Percentiles rank a stretch among this genome's conserved stretches.
Conservation (phyloP, 1,140 invertebrate genomes). For the Orchestia grillus region DNA sequence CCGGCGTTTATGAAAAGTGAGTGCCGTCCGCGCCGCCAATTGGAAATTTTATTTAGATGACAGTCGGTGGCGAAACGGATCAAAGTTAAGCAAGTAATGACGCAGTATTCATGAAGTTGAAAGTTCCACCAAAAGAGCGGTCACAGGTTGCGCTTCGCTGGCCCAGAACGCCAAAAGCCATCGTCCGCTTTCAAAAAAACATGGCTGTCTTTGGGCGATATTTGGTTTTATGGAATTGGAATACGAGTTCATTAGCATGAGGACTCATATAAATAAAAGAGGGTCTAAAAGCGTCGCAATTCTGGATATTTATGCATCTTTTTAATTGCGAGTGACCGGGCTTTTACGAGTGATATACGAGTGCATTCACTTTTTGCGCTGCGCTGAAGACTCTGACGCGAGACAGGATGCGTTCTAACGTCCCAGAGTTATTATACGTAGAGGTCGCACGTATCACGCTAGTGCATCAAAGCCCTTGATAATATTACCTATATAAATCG, state of each 20-base stretch:
- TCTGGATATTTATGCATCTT: not conserved
- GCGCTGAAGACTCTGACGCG: not conserved
- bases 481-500: too few relatives aligned
- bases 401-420: not conserved
- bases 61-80: not conserved
- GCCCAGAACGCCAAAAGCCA: not conserved
- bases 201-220: not conserved
- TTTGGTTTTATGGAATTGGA: not conserved
- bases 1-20: constrained; percentile 7
- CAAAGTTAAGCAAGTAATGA: not conserved
- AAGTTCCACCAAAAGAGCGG: not conserved
- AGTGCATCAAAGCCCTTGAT: too few relatives aligned
- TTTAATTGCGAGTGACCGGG: not conserved
- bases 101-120: not conserved
- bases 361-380: not conserved
- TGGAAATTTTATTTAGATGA: constrained; percentile 1
- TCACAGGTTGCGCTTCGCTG: not conserved
- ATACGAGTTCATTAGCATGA: not conserved
- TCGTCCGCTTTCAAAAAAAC: not conserved
- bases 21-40: not conserved
- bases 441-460: not conserved
- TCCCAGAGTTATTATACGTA: not conserved
- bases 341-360: not conserved
- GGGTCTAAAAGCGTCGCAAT: not conserved
- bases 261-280: not conserved